These are phyloP conservation scores for Melanotaenia nigrans DNA, from an alignment of 2,797 vertebrate genomes.

Conservation along the genomic window DNA sequence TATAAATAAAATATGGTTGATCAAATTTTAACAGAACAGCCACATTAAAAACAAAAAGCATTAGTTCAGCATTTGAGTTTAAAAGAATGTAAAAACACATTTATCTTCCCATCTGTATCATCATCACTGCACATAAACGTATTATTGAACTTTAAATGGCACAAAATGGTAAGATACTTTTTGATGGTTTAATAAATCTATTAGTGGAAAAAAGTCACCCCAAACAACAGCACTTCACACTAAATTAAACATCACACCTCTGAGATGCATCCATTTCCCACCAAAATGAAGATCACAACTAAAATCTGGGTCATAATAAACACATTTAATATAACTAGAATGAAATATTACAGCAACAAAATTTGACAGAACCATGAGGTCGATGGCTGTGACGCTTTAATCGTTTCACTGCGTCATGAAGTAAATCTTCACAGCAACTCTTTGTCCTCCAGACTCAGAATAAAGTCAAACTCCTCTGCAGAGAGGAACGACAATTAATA, in stretches of 20 bases:
- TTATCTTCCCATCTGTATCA: background rate
- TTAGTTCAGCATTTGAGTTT: background rate
- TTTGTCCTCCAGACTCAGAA: constrained; percentile 90
- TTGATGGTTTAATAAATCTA: background rate
- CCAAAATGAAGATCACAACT: background rate
- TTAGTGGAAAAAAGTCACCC: background rate
- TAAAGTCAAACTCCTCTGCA: constrained; percentile 93
- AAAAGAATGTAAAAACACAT: background rate
- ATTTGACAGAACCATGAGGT: background rate
- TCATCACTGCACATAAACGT: background rate
- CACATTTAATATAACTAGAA: constrained; percentile 31
- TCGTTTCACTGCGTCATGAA: background rate
- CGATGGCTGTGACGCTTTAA: background rate
- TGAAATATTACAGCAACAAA: constrained; percentile 1
- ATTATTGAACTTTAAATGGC: background rate
- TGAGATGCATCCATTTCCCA: background rate
- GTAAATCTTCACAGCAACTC: constrained; percentile 72
- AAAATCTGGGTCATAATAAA: constrained; percentile 4
- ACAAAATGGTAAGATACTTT: background rate
- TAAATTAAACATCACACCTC: background rate
- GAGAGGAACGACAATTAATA: constrained; percentile 34
- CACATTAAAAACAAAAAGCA: too few species aligned
- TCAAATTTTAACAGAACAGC: too few species aligned
- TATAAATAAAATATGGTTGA: too few species aligned
- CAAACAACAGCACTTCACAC: background rate